phyloP scores from a whole-genome alignment of 2,113 vertebrate species.

The Piprites chloris region DNA sequence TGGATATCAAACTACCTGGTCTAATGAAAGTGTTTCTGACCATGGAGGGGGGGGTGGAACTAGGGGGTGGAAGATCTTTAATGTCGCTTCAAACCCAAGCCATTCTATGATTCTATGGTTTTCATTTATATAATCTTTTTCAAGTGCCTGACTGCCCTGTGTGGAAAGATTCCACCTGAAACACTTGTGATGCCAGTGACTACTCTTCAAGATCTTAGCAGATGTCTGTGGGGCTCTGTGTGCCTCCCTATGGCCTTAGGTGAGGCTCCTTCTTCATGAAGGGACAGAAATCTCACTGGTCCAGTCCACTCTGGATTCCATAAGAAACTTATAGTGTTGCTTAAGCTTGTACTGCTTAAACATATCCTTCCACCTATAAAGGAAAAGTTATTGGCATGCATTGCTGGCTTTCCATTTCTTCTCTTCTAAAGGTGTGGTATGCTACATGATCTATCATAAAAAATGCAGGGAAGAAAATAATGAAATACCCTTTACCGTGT shows the following conservation, averaged over 20 bases:
- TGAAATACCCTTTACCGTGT: neutral
- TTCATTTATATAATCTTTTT: neutral
- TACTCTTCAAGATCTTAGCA: accelerated
- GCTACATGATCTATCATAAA: neutral
- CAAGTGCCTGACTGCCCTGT: neutral
- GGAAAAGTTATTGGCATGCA: neutral
- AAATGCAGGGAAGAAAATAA: neutral
- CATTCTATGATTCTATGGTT: neutral
- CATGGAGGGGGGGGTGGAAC: neutral
- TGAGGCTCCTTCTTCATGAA: neutral
- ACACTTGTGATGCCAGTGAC: neutral
- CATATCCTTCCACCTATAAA: neutral
- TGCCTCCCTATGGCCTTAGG: neutral
- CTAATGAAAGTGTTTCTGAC: neutral
- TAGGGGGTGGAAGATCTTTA: neutral
- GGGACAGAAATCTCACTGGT: neutral
- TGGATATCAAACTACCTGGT: neutral
- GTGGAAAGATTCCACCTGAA: neutral
- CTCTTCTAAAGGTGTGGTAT: neutral
- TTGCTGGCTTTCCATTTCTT: neutral
- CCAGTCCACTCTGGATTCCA: neutral
- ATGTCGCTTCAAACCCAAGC: neutral
- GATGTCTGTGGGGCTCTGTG: neutral
- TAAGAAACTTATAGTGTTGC: neutral
- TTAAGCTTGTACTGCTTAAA: neutral